These are phyloP conservation scores for Molorchus minor DNA, from an alignment of 2,888 invertebrate genomes.

Conservation along the genomic window DNA sequence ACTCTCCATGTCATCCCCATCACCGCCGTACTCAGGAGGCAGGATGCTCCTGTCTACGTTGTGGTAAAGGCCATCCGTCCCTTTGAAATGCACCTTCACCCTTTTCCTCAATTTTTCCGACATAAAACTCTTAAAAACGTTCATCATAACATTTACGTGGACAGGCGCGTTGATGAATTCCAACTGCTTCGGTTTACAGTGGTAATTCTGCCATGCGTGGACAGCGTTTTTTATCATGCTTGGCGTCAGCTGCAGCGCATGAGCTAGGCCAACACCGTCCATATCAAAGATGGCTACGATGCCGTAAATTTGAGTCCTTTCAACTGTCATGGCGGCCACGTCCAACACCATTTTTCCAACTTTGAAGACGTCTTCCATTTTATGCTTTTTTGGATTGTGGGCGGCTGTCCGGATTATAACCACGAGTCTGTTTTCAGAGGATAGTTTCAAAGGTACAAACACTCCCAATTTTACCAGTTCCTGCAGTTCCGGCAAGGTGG, in stretches of 20 bases:
- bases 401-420: conserved; percentile 68
- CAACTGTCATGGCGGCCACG: conserved; percentile 63
- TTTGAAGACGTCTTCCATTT: conserved; percentile 71
- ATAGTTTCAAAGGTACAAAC: conserved; percentile 65
- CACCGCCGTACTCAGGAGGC: conserved; percentile 70
- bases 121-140: conserved; percentile 73
- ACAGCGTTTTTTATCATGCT: conserved; percentile 69
- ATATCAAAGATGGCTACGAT: conserved; percentile 72
- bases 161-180: conserved; percentile 72
- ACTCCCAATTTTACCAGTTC: conserved; percentile 67
- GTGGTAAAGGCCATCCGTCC: conserved; percentile 61
- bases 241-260: conserved; percentile 66
- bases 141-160: conserved; percentile 75
- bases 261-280: conserved; percentile 65
- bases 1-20: conserved; percentile 57
- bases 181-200: conserved; percentile 71
- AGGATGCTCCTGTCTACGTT: conserved; percentile 64
- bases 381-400: conserved; percentile 68
- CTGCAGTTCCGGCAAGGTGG: conserved; percentile 65
- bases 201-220: conserved; percentile 75
- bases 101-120: conserved; percentile 67
- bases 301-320: conserved; percentile 64
- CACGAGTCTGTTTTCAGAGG: conserved; percentile 64
- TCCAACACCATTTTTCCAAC: conserved; percentile 72
- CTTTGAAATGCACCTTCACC: conserved; percentile 66